Conservation (phyloP, 2,797 vertebrate species). For the Paramormyrops hopkinsi region DNA sequence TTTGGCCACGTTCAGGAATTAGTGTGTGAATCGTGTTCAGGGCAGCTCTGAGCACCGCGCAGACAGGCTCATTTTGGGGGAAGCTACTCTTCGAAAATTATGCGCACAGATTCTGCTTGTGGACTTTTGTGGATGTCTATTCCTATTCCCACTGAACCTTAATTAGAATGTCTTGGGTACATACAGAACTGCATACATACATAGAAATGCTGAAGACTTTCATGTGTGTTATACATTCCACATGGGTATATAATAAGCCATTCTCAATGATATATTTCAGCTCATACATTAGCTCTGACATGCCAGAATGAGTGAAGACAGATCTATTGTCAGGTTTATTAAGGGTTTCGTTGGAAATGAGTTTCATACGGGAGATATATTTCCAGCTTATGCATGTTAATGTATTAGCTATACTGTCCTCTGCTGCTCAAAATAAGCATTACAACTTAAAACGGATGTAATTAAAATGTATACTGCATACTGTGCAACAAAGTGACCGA, state of each 20-base stretch:
- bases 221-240: not conserved
- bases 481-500: not conserved
- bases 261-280: not conserved
- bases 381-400: not conserved
- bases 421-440: not conserved
- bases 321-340: not conserved
- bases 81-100: not conserved
- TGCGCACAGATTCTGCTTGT: not conserved
- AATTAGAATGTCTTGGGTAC: not conserved
- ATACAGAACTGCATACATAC: not conserved
- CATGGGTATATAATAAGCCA: not conserved
- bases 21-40: not conserved
- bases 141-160: not conserved
- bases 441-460: not conserved
- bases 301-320: not conserved
- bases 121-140: not conserved
- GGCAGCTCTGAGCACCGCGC: not conserved
- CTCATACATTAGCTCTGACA: not conserved
- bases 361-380: not conserved
- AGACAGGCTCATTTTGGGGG: not conserved
- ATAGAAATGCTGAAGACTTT: not conserved
- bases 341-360: not conserved
- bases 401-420: not conserved
- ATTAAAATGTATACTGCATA: not conserved
- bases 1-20: not conserved